A percentile compares a stretch with the other conserved stretches of the same genome.
These are phyloP conservation scores for Tetramorium simillimum DNA, from an alignment of 1,140 invertebrate genomes.

Conservation along the genomic window DNA sequence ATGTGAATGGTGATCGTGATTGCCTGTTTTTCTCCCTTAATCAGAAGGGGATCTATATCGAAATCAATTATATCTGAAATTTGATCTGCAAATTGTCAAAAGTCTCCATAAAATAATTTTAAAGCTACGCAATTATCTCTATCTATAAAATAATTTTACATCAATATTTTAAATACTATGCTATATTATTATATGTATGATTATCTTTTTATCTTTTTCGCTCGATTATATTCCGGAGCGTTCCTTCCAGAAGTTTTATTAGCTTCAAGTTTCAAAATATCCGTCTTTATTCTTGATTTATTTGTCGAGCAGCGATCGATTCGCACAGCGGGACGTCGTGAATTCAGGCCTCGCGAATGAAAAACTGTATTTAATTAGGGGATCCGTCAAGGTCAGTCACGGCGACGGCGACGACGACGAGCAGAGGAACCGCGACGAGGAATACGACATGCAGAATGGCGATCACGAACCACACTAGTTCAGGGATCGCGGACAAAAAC, in stretches of 20 bases:
- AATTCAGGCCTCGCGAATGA: constrained; percentile 68
- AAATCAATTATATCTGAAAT: background rate
- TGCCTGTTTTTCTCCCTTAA: constrained; percentile 8
- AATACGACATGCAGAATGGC: constrained; percentile 72
- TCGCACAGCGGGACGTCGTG: constrained; percentile 61
- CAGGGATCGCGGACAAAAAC: constrained; percentile 79
- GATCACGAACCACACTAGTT: constrained; percentile 73
- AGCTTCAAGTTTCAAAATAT: background rate
- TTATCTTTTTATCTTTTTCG: background rate
- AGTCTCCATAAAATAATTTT: background rate
- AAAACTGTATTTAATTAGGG: constrained; percentile 83
- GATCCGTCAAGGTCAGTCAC: constrained; percentile 54
- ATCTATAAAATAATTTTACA: background rate
- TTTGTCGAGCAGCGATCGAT: constrained; percentile 64
- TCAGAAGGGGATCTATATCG: background rate
- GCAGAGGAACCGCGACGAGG: constrained; percentile 38
- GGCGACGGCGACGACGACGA: constrained; percentile 60
- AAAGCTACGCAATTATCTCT: background rate
- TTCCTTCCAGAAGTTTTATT: background rate
- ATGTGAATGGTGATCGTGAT: background rate
- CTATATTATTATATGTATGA: background rate
- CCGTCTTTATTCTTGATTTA: constrained; percentile 75
- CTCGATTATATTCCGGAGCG: background rate
- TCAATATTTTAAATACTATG: background rate
- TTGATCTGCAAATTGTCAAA: background rate